Conservation (phyloP, 53 echinoderm and acorn worm species). For the Holothuria scabra region DNA sequence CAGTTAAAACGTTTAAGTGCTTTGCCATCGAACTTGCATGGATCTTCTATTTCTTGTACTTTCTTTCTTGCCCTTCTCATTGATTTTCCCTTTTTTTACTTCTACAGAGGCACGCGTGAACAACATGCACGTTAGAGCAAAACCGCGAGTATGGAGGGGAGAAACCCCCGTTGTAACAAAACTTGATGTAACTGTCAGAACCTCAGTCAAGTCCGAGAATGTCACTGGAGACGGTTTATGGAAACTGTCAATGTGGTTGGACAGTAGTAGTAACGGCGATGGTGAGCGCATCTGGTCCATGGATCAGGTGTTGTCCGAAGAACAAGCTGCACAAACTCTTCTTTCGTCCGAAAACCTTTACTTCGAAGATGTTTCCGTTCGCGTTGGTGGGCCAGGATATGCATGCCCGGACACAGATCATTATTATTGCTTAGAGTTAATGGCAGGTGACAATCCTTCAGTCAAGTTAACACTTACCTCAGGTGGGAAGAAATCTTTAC, state of each 20-base stretch:
- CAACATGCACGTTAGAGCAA: neutral
- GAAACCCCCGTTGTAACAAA: neutral
- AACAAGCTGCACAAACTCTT: slow-evolving; percentile 10
- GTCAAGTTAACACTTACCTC: neutral
- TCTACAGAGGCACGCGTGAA: neutral
- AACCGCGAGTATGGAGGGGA: slow-evolving; percentile 23
- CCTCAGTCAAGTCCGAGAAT: slow-evolving; percentile 10
- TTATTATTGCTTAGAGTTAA: slow-evolving; percentile 11
- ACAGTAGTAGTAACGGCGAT: neutral
- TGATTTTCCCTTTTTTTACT: neutral
- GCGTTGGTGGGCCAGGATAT: neutral
- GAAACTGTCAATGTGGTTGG: slow-evolving; percentile 42
- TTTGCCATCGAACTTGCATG: too few species aligned
- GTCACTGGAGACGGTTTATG: slow-evolving; percentile 28
- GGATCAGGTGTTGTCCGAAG: slow-evolving; percentile 12
- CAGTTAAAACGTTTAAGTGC: too few species aligned
- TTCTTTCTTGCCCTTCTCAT: too few species aligned
- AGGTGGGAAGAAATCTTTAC: neutral
- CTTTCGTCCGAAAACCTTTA: neutral
- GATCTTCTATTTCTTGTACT: too few species aligned
- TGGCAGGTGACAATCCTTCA: neutral
- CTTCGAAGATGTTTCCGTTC: neutral
- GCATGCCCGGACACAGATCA: neutral
- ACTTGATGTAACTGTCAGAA: neutral
- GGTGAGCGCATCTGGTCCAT: slow-evolving; percentile 11